Evolutionary conservation across 53 echinoderm and acorn worm species (phyloP), one percentile per base, ranked within the genome.

Genomic region (Echinometra lucunter): DNA sequence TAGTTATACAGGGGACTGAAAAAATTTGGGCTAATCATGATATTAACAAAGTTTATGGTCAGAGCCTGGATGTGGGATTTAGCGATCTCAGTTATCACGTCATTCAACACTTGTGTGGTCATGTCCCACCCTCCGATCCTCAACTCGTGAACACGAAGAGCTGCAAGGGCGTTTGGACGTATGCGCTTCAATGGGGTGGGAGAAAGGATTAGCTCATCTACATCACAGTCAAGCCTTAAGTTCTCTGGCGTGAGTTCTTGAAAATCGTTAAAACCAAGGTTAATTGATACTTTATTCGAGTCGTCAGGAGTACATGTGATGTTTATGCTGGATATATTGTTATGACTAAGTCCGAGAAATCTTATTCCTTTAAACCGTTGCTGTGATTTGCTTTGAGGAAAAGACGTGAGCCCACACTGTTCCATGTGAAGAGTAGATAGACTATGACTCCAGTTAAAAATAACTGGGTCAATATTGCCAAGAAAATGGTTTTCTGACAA

Each of bases 41-140:
- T 0, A 23, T 0, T 11, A 16, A 0, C 4, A 1, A 1, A 3
- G 0, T 11, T 3, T 0, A 74, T 35, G 34, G 1, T 3, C 1
- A 74, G 7, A 1, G 0, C 13, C 34, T 74, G 8, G 32, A 74
- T 74, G 11, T 74, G 3, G 1, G 74, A 74, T 30, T 27, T 2
- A 5, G 74, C 74, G 4, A 74, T 37, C 37, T 35, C 74, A 7
- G 13, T 37, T 16, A 74, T 1, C 4, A 74, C 3, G 18, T 74
- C 37, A 35, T 37, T 12, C 74, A 34, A 74, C 0, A 37, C 74
- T 2, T 30, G 0, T 35, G 74, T 9, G 6, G 74, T 12, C 0
- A 74, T 8, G 0, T 1, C 8, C 0, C 9, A 1, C 0, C 32
- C 37, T 13, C 74, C 74, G 37, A 74, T 4, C 37, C 8, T 12